Base-by-base conservation (phyloP, 2,797 vertebrate genomes). In the Notolabrus celidotus region DNA sequence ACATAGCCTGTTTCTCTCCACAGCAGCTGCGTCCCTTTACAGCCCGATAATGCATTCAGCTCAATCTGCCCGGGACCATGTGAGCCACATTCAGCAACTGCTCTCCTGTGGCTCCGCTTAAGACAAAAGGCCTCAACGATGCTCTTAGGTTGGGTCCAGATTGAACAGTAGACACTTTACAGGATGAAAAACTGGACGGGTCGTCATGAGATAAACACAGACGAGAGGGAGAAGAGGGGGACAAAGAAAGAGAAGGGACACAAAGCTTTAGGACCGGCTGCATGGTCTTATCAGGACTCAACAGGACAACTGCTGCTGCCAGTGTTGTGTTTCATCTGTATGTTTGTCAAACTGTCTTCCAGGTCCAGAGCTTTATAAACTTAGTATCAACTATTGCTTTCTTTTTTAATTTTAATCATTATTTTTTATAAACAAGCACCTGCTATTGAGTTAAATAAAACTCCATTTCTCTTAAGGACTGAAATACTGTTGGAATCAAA, bases 21-120 rank as follows among this genome's bases (percentile, higher is more conserved):
- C 82, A 87, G 92, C 94, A 94, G 93, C 92, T 94, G 94, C 75
- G 72, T 80, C 91, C 87, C 87, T 91, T 87, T 77, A 86, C 72
- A 86, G 80, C 81, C 79, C 15, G 36, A 57, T 94, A 92, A 94
- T 92, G 80, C 90, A 93, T 93, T 94, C 89, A 92, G 89, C 86
- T 83, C 90, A 88, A 80, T 89, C 87, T 87, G 83, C 82, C 82
- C 10, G 27, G 66, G 82, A 82, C 88, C 91, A 85, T 79, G 82
- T 89, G 88, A 36, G 34, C 70, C 77, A 50, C 76, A 82, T 83
- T 88, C 88, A 92, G 52, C 67, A 83, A 79, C 74, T 45, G 72
- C 86, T 83, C 74, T 74, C 79, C 84, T 63, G 84, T 67, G 71
- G 86, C 77, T 64, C 66, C 14, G 62, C 42, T 76, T 57, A 75